These are phyloP conservation scores for Poeciliopsis turrubarensis DNA, from an alignment of 2,113 vertebrate genomes.

Conservation along the genomic window DNA sequence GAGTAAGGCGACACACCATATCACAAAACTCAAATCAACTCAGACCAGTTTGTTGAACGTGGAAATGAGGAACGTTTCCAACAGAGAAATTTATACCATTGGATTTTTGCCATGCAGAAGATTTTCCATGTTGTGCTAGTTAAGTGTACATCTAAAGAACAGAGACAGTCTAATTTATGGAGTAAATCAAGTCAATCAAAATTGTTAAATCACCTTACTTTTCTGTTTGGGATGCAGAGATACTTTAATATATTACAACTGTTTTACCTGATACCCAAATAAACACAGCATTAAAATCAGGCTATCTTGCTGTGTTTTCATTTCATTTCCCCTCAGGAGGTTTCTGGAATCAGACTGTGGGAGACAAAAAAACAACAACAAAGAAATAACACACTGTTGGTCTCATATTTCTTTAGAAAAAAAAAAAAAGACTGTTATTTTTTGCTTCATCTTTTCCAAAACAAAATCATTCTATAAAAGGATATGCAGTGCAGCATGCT, in stretches of 20 bases:
- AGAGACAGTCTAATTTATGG: no score
- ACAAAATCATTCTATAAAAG: conserved; percentile 10
- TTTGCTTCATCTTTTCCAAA: conserved; percentile 43
- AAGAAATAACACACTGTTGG: conserved; percentile 38
- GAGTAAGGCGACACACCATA: no score
- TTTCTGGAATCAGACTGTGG: conserved; percentile 1
- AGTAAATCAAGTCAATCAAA: no score
- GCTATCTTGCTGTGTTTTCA: conserved; percentile 24
- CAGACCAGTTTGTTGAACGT: no score
- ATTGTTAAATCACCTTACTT: background rate
- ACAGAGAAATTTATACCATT: no score
- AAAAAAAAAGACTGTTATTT: conserved; percentile 30
- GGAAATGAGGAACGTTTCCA: no score
- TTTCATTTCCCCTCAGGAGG: conserved; percentile 16
- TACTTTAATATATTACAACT: conserved; percentile 16
- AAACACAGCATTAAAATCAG: conserved; percentile 34
- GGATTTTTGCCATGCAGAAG: no score
- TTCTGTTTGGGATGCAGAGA: conserved; percentile 12
- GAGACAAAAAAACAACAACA: conserved; percentile 11
- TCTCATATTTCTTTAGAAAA: conserved; percentile 14
- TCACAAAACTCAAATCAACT: no score
- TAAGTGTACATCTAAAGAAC: no score
- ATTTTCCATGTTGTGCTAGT: no score
- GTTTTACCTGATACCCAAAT: conserved; percentile 30
- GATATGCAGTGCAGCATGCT: background rate